phyloP scores from a whole-genome alignment of 2,113 vertebrate species.

The Gavialis gangeticus region DNA sequence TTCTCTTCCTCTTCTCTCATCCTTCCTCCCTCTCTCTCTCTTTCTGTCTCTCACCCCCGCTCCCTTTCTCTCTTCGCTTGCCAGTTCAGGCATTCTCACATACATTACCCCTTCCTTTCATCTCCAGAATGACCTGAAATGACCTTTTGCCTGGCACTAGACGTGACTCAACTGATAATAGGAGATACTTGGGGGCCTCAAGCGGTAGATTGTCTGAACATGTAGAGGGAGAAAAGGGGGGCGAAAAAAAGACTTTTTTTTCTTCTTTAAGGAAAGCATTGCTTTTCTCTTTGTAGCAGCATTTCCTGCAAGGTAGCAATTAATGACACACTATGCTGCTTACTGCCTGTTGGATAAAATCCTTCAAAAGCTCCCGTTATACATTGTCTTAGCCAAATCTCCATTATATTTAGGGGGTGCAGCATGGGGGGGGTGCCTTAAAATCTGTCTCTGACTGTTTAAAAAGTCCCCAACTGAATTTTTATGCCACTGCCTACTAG shows the following conservation, averaged over 20 bases:
- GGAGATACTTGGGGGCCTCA: slow-evolving; percentile 65
- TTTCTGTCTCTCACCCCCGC: slow-evolving; percentile 13
- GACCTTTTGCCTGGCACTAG: slow-evolving; percentile 84
- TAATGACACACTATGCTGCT: slow-evolving; percentile 49
- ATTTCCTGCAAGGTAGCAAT: slow-evolving; percentile 67
- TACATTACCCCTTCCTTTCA: slow-evolving; percentile 81
- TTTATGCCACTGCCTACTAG: slow-evolving; percentile 25
- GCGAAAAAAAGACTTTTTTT: neutral
- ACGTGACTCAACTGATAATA: slow-evolving; percentile 88
- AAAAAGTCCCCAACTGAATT: neutral
- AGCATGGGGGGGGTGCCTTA: neutral
- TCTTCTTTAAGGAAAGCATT: neutral
- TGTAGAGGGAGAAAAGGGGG: neutral
- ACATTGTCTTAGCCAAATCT: neutral
- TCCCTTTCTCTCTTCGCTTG: slow-evolving; percentile 37
- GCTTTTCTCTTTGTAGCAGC: slow-evolving; percentile 20
- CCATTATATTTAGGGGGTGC: neutral
- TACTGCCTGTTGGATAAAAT: neutral
- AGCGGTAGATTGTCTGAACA: slow-evolving; percentile 70
- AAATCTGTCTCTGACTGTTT: slow-evolving; percentile 36
- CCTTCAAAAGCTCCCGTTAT: neutral
- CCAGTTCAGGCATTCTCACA: slow-evolving; percentile 77
- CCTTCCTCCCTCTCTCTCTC: slow-evolving; percentile 56
- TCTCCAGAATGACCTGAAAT: slow-evolving; percentile 82
- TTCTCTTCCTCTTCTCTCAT: slow-evolving; percentile 46